phyloP scores from a whole-genome alignment of 2,888 invertebrate species.

The Pandemis cinnamomeana region DNA sequence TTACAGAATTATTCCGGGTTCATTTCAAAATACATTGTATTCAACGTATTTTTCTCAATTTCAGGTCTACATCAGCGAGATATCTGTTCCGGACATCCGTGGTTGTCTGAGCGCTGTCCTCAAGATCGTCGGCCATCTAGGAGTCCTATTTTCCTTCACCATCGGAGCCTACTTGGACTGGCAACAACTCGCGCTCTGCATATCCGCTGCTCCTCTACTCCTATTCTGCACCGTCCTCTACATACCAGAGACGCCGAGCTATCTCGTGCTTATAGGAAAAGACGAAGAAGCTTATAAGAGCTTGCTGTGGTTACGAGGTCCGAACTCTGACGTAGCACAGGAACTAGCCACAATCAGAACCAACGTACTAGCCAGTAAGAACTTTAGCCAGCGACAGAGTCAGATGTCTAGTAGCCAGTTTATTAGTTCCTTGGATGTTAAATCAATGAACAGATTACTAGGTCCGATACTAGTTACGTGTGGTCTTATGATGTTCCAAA shows the following conservation, averaged over 20 bases:
- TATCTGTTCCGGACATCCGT: slow-evolving; percentile 93
- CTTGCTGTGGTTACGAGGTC: slow-evolving; percentile 92
- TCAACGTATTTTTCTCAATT: slow-evolving; percentile 47
- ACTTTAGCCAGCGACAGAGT: slow-evolving; percentile 78
- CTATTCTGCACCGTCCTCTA: slow-evolving; percentile 90
- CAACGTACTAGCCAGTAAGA: slow-evolving; percentile 86
- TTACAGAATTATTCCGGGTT: too few species aligned
- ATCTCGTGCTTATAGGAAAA: slow-evolving; percentile 89
- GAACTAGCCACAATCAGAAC: slow-evolving; percentile 89
- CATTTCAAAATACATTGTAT: background rate
- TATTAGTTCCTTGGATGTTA: slow-evolving; percentile 72
- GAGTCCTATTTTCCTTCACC: slow-evolving; percentile 92
- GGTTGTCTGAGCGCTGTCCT: slow-evolving; percentile 94
- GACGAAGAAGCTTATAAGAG: slow-evolving; percentile 87
- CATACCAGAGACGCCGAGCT: slow-evolving; percentile 96
- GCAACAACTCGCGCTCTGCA: slow-evolving; percentile 92
- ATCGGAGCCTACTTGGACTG: slow-evolving; percentile 93
- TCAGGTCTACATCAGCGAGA: slow-evolving; percentile 95
- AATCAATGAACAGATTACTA: slow-evolving; percentile 78
- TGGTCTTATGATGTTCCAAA: slow-evolving; percentile 95
- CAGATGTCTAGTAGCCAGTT: slow-evolving; percentile 76
- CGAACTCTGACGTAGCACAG: slow-evolving; percentile 89
- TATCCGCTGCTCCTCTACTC: slow-evolving; percentile 90
- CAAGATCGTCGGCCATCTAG: slow-evolving; percentile 93
- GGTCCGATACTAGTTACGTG: slow-evolving; percentile 93